These are phyloP conservation scores for Wiebesia pumilae DNA, from an alignment of 1,140 invertebrate genomes.

Conservation along the genomic window DNA sequence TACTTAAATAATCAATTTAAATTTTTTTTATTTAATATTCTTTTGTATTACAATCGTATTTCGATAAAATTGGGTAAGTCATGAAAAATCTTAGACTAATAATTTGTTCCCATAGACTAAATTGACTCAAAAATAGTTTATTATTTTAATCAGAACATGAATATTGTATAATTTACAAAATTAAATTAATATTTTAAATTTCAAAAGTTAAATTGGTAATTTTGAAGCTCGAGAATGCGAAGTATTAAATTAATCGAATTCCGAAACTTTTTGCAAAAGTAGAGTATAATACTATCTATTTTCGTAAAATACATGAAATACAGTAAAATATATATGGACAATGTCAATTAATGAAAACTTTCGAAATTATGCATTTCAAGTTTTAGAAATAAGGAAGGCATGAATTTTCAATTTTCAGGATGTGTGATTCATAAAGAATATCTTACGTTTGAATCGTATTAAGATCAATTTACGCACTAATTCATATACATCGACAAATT, in stretches of 20 bases:
- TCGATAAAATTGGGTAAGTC: no score
- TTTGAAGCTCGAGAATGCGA: neutral
- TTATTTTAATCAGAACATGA: neutral
- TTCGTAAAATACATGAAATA: neutral
- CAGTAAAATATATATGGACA: neutral
- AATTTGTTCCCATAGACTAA: neutral
- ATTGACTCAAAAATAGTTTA: neutral
- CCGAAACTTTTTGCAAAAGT: constrained; percentile 4
- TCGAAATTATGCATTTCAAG: neutral
- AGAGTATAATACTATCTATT: neutral
- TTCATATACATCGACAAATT: no score
- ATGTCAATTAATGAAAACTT: neutral
- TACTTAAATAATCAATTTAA: no score
- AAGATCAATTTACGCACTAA: no score
- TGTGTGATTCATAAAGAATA: no score
- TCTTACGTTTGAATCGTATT: no score
- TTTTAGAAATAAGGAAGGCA: neutral
- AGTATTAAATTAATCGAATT: neutral
- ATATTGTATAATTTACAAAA: neutral
- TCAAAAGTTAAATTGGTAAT: neutral
- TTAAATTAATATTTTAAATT: constrained; percentile 1
- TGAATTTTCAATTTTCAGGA: neutral
- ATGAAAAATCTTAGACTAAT: no score
- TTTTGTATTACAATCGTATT: no score
- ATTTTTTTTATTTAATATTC: no score